Conservation (phyloP, 2,797 vertebrate species). For the Myotis pilosus region DNA sequence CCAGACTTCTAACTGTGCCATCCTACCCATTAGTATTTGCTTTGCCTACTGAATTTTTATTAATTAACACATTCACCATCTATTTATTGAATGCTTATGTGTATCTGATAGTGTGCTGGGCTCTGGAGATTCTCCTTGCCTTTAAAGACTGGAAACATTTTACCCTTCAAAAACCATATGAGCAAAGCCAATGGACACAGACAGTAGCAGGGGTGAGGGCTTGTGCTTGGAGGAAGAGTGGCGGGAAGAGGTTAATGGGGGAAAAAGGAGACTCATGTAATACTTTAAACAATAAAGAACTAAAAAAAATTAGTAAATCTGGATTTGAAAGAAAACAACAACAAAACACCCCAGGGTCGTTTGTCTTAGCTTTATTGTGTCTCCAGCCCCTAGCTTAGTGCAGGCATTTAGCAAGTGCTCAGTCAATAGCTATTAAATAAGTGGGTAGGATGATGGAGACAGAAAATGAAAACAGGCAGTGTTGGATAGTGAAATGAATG, state of each 20-base stretch:
- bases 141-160: background rate
- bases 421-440: background rate
- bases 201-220: no score
- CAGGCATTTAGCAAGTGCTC: background rate
- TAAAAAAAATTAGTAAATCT: no score
- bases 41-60: background rate
- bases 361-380: background rate
- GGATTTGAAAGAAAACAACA: no score
- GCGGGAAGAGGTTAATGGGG: no score
- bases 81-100: background rate
- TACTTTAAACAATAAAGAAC: no score
- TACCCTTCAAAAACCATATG: background rate
- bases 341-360: background rate
- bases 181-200: no score
- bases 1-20: background rate
- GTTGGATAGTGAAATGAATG: background rate
- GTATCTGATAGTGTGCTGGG: background rate
- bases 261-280: no score
- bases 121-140: background rate
- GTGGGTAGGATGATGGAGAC: background rate
- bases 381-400: background rate
- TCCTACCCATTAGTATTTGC: background rate
- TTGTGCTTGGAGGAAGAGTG: no score
- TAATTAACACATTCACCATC: background rate
- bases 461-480: background rate